Percentiles rank a stretch among this genome's conserved stretches.
Conservation (phyloP, 2,113 vertebrate species). For the Silurus glanis region DNA sequence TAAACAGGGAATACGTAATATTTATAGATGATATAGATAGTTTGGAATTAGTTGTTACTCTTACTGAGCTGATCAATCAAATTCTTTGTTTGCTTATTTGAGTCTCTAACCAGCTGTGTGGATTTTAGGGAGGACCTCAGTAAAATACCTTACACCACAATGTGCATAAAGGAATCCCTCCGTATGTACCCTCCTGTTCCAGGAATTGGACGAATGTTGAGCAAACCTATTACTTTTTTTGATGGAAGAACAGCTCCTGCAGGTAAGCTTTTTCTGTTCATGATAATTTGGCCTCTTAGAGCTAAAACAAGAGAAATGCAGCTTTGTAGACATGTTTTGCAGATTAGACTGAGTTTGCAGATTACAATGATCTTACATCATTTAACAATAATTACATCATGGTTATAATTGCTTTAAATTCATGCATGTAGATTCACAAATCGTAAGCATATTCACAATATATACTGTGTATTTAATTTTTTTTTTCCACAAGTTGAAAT, state of each 20-base stretch:
- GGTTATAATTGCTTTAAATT: too few species aligned
- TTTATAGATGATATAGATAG: not conserved
- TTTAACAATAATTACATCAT: too few species aligned
- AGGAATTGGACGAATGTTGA: conserved; percentile 71
- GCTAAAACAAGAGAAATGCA: not conserved
- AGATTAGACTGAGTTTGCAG: not conserved
- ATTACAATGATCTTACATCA: too few species aligned
- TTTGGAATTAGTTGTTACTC: not conserved
- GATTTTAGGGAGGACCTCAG: conserved; percentile 82
- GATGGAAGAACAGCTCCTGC: conserved; percentile 81
- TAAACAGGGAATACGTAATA: not conserved
- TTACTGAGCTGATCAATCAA: not conserved
- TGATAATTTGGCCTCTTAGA: not conserved
- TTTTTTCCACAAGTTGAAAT: too few species aligned
- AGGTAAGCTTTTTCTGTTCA: conserved; percentile 68
- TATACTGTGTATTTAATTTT: not conserved
- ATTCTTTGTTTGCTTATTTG: not conserved
- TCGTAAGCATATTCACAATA: too few species aligned
- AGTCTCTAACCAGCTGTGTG: not conserved
- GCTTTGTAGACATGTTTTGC: not conserved
- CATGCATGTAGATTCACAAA: too few species aligned
- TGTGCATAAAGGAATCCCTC: conserved; percentile 90
- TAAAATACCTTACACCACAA: conserved; percentile 85
- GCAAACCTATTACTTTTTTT: conserved; percentile 80
- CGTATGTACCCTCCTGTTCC: conserved; percentile 81